A percentile compares a stretch with the other conserved stretches of the same genome.
Conservation (phyloP, 1,140 invertebrate species). For the Drosophila bocki region DNA sequence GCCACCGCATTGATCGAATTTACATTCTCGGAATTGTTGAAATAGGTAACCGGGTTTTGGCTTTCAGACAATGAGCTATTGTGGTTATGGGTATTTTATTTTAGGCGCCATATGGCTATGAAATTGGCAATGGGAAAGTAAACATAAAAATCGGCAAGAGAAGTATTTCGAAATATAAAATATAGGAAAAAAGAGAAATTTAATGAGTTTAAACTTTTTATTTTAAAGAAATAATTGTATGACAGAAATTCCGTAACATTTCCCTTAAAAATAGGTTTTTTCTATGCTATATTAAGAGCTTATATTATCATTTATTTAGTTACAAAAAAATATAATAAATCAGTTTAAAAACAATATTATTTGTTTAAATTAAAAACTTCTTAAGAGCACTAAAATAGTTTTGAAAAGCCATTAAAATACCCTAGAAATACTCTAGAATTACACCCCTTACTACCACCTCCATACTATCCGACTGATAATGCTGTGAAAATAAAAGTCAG, state of each 20-base stretch:
- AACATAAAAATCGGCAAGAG: conserved; percentile 8
- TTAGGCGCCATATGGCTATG: conserved; percentile 14
- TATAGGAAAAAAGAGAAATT: not conserved
- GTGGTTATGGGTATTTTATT: conserved; percentile 19
- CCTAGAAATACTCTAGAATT: not conserved
- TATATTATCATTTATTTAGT: no score
- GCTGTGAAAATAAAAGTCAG: conserved; percentile 28
- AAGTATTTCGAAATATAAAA: not conserved
- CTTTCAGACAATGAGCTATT: conserved; percentile 32
- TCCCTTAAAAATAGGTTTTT: no score
- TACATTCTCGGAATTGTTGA: conserved; percentile 42
- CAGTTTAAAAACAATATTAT: not conserved
- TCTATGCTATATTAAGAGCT: no score
- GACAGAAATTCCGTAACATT: no score
- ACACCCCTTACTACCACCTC: not conserved
- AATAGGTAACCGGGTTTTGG: conserved; percentile 28
- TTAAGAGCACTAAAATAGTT: not conserved
- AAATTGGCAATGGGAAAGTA: conserved; percentile 3
- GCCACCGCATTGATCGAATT: conserved; percentile 27
- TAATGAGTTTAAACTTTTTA: not conserved
- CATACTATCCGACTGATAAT: not conserved
- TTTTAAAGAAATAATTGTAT: not conserved
- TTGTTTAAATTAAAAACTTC: not conserved
- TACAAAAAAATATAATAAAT: not conserved
- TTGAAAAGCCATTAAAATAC: not conserved